Evolutionary conservation across 2,113 vertebrate species (phyloP).

Genomic region (Platysteira castanea): DNA sequence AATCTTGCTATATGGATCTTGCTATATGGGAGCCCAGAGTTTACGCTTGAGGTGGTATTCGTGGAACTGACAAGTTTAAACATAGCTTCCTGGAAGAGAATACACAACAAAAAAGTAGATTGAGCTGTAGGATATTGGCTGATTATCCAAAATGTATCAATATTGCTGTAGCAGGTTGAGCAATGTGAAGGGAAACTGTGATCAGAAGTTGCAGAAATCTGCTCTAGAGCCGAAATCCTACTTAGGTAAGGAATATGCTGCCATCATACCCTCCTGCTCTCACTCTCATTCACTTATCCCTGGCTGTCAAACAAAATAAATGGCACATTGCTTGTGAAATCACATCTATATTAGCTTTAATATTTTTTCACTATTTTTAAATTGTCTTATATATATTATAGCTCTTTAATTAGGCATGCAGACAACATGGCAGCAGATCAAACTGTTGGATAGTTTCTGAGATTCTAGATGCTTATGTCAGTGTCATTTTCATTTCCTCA

Average conservation of each 20-base stretch:
- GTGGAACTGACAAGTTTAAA: conserved; percentile 20
- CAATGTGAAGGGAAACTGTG: not conserved
- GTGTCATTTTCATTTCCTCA: not conserved
- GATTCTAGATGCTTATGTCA: not conserved
- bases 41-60: not conserved
- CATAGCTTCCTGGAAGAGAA: not conserved
- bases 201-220: conserved; percentile 11
- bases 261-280: not conserved
- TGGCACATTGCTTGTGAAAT: not conserved
- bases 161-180: not conserved
- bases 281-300: not conserved
- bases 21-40: not conserved
- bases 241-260: not conserved
- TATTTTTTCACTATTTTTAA: conserved; percentile 2
- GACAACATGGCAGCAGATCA: not conserved
- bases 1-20: not conserved
- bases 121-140: not conserved
- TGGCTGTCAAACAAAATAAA: conserved; percentile 22
- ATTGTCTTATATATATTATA: not conserved
- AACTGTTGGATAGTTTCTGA: not conserved
- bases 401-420: not conserved
- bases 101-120: not conserved
- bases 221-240: not conserved
- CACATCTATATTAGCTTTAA: not conserved
- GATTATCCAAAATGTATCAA: not conserved